Percentiles rank a stretch among this genome's conserved stretches.
phyloP scores from a whole-genome alignment of 2,888 invertebrate species.

The Plebejus melissa region DNA sequence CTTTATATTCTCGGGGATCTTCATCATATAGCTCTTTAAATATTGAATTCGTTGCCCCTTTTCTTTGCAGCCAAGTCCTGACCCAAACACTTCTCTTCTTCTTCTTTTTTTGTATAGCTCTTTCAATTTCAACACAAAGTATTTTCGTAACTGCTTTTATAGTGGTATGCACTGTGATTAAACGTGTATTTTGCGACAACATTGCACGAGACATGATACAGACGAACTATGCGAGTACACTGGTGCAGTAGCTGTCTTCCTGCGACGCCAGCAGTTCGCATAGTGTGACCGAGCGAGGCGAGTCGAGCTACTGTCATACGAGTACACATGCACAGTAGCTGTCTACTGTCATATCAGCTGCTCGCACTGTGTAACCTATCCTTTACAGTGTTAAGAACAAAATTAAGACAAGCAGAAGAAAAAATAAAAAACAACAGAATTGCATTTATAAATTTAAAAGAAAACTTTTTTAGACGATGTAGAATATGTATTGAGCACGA shows the following conservation, averaged over 20 bases:
- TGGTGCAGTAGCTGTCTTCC: constrained; percentile 25
- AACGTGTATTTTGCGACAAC: too few species aligned
- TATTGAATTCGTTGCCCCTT: constrained; percentile 34
- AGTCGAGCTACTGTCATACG: constrained; percentile 1
- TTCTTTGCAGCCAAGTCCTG: constrained; percentile 24
- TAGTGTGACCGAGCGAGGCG: constrained; percentile 27
- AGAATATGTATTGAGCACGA: constrained; percentile 1
- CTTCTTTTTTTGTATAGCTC: constrained; percentile 13
- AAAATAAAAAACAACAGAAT: constrained; percentile 20
- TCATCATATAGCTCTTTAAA: constrained; percentile 33
- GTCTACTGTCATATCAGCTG: constrained; percentile 22
- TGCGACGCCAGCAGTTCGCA: constrained; percentile 29
- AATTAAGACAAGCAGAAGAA: constrained; percentile 21
- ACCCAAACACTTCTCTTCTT: constrained; percentile 11
- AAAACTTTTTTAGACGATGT: not conserved
- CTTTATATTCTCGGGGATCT: constrained; percentile 35
- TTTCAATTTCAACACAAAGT: constrained; percentile 6
- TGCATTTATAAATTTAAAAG: not conserved
- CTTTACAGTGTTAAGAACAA: not conserved
- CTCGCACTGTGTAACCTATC: constrained; percentile 26
- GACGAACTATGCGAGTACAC: constrained; percentile 23
- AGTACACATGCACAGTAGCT: constrained; percentile 22
- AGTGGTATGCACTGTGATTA: constrained; percentile 6
- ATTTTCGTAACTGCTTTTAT: constrained; percentile 22
- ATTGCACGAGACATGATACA: constrained; percentile 1